Base-by-base conservation (phyloP, 2,797 vertebrate species). In the Onychomys arenicola region DNA sequence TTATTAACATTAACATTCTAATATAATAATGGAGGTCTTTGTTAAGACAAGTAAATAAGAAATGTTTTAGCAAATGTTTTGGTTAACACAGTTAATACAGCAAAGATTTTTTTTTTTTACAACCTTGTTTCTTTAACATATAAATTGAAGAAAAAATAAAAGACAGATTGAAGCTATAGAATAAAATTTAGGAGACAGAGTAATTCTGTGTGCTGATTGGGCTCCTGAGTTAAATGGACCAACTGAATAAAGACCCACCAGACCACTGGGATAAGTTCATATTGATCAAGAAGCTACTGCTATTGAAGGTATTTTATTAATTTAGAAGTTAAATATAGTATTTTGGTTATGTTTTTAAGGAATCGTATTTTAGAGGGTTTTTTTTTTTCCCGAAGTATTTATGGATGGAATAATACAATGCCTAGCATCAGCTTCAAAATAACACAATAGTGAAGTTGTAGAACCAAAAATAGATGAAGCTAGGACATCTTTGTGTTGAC, bases 1-100 rank as follows among this genome's bases (percentile, higher is more conserved):
- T 52, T 52, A 14, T 13, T 14, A 52, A 52, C 52, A 52, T 52
- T 52, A 52, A 52, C 52, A 52, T 52, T 93, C 65, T 94, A 89
- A 63, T 61, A 40, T 85, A 65, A 89, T 23, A 90, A 17, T 49
- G n/a, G 65, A 91, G 21, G 52, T 86, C n/a, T 96, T 90, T 93
- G 40, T 46, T 95, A 75, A 91, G 43, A 81, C 19, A 82, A 63
- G 37, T 61, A 88, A 92, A 63, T 19, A 77, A 87, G 5, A 77
- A 96, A 69, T 80, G 49, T 84, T 67, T 71, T 75, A 90, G 63
- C 37, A 87, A 96, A 55, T 12, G 89, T 69, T 85, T 94, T 92
- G 40, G 37, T 85, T 89, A 88, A 92, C 90, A 67, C 1, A 52
- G 6, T 82, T 89, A 84, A 46, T 8, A 59, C n/a, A 90, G 37